These are phyloP conservation scores for Eunapius fragilis DNA, from an alignment of 37 sponge, comb jelly and placozoan species.

Conservation along the genomic window DNA sequence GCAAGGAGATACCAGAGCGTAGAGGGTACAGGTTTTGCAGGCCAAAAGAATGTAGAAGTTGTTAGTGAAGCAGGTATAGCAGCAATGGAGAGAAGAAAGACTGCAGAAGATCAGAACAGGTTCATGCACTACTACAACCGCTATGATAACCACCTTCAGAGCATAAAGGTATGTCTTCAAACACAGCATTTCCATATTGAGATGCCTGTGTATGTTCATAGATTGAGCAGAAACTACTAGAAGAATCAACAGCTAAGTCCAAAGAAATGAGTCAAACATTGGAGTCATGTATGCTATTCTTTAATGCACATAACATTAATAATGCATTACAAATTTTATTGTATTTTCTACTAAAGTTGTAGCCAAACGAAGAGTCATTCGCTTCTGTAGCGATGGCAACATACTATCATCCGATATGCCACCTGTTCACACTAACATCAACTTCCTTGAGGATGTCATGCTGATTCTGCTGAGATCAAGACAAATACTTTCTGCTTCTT, in stretches of 20 bases:
- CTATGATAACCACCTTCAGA: conserved; percentile 60
- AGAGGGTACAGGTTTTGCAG: no score
- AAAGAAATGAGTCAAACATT: conserved; percentile 42
- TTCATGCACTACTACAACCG: conserved; percentile 45
- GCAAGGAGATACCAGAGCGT: no score
- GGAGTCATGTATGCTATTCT: background rate
- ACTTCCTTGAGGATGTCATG: conserved; percentile 60
- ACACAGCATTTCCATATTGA: background rate
- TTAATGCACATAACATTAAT: background rate
- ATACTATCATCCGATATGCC: no score
- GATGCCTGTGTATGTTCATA: background rate
- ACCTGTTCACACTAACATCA: conserved; percentile 1
- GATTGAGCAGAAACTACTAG: conserved; percentile 64
- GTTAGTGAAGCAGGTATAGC: no score
- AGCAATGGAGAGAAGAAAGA: conserved; percentile 13
- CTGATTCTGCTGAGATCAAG: conserved; percentile 55
- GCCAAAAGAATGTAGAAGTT: no score
- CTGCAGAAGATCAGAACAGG: conserved; percentile 12
- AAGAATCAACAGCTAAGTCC: conserved; percentile 37
- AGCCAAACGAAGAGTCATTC: background rate
- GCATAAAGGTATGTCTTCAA: conserved; percentile 31
- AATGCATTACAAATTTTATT: background rate
- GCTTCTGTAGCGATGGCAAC: background rate
- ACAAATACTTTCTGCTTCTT: conserved; percentile 65
- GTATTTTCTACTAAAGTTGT: background rate